Percentiles rank a stretch among this genome's conserved stretches.
These are phyloP conservation scores for Cyanistes caeruleus DNA, from an alignment of 2,113 vertebrate species.

Conservation along the genomic window DNA sequence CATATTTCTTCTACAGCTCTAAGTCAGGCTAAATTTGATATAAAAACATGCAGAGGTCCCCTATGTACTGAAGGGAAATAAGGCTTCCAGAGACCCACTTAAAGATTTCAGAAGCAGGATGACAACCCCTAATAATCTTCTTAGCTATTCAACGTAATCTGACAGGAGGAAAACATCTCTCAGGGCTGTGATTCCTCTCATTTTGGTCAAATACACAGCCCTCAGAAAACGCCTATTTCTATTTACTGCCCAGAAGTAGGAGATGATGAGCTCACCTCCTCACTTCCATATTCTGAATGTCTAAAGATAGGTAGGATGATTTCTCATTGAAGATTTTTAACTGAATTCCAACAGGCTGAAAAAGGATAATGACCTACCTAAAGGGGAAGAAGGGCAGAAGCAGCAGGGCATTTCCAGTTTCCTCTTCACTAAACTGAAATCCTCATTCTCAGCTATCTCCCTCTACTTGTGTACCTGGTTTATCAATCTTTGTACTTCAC, in stretches of 20 bases:
- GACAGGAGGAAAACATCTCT: neutral
- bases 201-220: neutral
- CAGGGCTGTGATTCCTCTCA: neutral
- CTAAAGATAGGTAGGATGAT: neutral
- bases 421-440: neutral
- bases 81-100: neutral
- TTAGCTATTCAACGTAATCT: neutral
- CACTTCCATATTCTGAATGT: neutral
- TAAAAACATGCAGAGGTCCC: fast-evolving
- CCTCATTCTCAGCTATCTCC: neutral
- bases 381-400: neutral
- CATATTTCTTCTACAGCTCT: neutral
- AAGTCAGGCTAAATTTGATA: neutral
- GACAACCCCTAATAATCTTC: neutral
- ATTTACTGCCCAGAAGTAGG: neutral
- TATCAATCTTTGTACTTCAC: neutral
- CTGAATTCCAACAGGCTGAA: neutral
- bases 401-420: neutral
- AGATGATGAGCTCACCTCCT: neutral
- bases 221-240: neutral
- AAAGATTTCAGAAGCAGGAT: neutral
- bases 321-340: neutral
- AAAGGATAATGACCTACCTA: neutral
- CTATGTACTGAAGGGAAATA: neutral
- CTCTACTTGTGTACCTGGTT: neutral